A percentile compares a stretch with the other conserved stretches of the same genome.
Conservation (phyloP, 2,113 vertebrate species). For the Channa argus region DNA sequence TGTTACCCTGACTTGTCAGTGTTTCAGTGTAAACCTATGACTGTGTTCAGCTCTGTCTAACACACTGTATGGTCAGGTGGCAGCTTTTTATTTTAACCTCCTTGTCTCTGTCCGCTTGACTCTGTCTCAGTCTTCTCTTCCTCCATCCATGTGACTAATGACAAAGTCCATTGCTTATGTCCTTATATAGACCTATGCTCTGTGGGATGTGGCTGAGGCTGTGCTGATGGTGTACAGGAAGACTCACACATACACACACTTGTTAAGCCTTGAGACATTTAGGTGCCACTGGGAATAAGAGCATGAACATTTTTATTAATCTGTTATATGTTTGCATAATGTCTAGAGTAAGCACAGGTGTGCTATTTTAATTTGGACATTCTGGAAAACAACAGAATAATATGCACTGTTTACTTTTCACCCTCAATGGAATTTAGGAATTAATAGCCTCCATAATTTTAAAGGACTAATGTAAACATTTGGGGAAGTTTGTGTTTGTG, state of each 20-base stretch:
- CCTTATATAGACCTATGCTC: conserved; percentile 83
- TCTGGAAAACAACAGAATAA: background rate
- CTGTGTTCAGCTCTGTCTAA: background rate
- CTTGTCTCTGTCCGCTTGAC: conserved; percentile 32
- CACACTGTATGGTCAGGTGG: conserved; percentile 21
- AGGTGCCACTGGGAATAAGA: conserved; percentile 37
- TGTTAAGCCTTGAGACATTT: conserved; percentile 21
- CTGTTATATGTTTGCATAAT: background rate
- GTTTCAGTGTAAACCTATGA: background rate
- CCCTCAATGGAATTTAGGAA: background rate
- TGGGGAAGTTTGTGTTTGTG: too few relatives aligned
- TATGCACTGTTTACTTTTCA: background rate
- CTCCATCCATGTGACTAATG: conserved; percentile 75
- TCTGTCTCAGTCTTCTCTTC: conserved; percentile 58
- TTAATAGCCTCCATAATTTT: background rate
- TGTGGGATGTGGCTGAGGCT: conserved; percentile 58
- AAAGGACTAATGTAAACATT: background rate
- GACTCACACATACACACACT: conserved; percentile 33
- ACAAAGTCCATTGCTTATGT: conserved; percentile 76
- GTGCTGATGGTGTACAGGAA: conserved; percentile 30
- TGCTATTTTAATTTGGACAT: background rate
- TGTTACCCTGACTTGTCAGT: background rate
- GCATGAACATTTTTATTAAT: background rate
- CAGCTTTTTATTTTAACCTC: conserved; percentile 12
- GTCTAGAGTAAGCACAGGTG: conserved; percentile 5